These are phyloP conservation scores for Thereva nobilitata DNA, from an alignment of 2,888 invertebrate species.

Conservation along the genomic window DNA sequence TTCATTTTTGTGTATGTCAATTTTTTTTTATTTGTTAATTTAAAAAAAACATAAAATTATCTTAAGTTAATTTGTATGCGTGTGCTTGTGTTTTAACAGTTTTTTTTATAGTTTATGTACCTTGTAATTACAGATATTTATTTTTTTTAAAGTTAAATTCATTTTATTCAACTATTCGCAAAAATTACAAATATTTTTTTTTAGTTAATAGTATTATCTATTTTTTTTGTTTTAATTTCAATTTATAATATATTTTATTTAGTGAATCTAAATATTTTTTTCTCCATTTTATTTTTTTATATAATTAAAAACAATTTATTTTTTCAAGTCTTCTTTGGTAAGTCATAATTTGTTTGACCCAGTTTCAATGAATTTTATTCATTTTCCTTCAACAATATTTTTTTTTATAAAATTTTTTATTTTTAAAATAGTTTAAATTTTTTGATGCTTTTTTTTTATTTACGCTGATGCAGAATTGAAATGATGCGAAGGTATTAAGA, in stretches of 20 bases:
- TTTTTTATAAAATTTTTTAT: too few relatives aligned
- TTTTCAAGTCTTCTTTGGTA: conserved; percentile 29
- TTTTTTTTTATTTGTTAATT: too few relatives aligned
- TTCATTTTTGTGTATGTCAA: too few relatives aligned
- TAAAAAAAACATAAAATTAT: too few relatives aligned
- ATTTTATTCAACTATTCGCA: background rate
- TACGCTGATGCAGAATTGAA: too few relatives aligned
- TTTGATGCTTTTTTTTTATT: too few relatives aligned
- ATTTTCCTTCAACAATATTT: too few relatives aligned
- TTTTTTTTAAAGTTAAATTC: conserved; percentile 2
- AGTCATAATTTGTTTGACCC: background rate
- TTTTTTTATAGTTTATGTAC: conserved; percentile 10
- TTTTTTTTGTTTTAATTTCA: background rate
- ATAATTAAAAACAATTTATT: conserved; percentile 31
- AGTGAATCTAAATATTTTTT: conserved; percentile 16
- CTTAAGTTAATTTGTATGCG: too few relatives aligned
- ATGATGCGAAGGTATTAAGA: too few relatives aligned
- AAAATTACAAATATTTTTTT: conserved; percentile 28
- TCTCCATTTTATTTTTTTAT: conserved; percentile 13
- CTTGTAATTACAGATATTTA: conserved; percentile 26
- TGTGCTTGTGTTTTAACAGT: background rate
- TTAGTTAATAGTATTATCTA: too few relatives aligned
- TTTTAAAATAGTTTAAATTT: too few relatives aligned
- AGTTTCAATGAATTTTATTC: too few relatives aligned
- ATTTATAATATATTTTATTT: conserved; percentile 6